Evolutionary conservation across 2,888 invertebrate genomes (phyloP).

Genomic region (Sycophila texana): DNA sequence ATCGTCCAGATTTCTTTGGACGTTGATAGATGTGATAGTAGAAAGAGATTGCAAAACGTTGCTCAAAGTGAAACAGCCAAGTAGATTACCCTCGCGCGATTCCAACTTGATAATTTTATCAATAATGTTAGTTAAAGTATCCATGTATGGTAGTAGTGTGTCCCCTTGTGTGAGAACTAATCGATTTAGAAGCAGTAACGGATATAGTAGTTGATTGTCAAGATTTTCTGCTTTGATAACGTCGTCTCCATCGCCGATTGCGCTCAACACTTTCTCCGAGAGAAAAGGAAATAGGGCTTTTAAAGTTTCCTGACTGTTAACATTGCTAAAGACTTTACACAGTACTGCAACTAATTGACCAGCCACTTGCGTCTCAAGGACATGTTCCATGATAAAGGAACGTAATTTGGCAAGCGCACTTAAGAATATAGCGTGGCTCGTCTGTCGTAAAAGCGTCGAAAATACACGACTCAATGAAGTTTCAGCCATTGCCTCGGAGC

Average conservation of each 20-base stretch:
- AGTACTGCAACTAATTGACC: constrained; percentile 88
- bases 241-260: constrained; percentile 80
- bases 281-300: constrained; percentile 85
- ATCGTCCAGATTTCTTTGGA: constrained; percentile 80
- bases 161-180: constrained; percentile 82
- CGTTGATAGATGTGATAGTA: constrained; percentile 78
- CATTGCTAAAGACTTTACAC: constrained; percentile 81
- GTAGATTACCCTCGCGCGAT: constrained; percentile 80
- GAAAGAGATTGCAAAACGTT: constrained; percentile 80
- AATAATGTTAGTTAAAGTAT: constrained; percentile 81
- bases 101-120: constrained; percentile 83
- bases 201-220: constrained; percentile 87
- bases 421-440: constrained; percentile 79
- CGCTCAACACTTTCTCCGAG: constrained; percentile 80
- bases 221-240: constrained; percentile 85
- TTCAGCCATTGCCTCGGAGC: constrained; percentile 85
- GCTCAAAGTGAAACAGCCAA: constrained; percentile 79
- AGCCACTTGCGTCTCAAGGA: constrained; percentile 90
- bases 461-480: constrained; percentile 82
- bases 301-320: constrained; percentile 83
- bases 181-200: constrained; percentile 85
- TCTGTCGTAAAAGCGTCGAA: constrained; percentile 83
- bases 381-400: constrained; percentile 83
- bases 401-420: constrained; percentile 86
- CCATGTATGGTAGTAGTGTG: constrained; percentile 81